Evolutionary conservation across 2,888 invertebrate species (phyloP), one percentile per base, ranked within the genome.

Genomic region (Syritta pipiens): DNA sequence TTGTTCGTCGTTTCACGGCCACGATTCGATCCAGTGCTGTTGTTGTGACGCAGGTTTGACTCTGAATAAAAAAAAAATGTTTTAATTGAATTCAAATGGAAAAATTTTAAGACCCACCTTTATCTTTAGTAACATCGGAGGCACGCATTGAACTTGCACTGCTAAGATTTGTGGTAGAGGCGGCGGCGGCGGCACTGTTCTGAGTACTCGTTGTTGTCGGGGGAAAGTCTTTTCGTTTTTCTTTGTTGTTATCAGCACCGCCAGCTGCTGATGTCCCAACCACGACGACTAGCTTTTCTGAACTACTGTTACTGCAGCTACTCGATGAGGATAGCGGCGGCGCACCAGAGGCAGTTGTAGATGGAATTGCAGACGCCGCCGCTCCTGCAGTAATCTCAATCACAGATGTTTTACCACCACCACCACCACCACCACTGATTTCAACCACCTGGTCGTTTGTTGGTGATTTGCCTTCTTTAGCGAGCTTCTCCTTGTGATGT

Each of bases 401-500:
- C 57, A 77, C 72, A 65, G 63, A 32, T 12, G 62, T 24, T 65
- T 65, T 57, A 7, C 59, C 57, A 28, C 40, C 30, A 46, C 65
- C 48, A 69, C 74, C 68, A 46, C 62, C 65, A 72, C 72, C 46
- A 42, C 42, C 57, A 6, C 12, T 37, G 44, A 30, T 51, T 51
- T 60, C 76, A 7, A 37, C 7, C 19, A 22, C 2, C 10, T 42
- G 71, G 30, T 30, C 22, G 46, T 53, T 9, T 14, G 74, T 22
- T 57, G 28, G 30, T 14, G 67, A 48, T 30, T 74, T 67, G 10
- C 72, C 74, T 20, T 67, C 72, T 67, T 68, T 76, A 35, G 82
- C 85, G 9, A 83, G 65, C 62, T 88, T 87, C 81, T 92, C 91
- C 84, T 91, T 91, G 83, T 91, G 91, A 85, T 92, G 92, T 85